These are phyloP conservation scores for Dolichoris vasculosae DNA, from an alignment of 1,140 invertebrate species.

Conservation along the genomic window DNA sequence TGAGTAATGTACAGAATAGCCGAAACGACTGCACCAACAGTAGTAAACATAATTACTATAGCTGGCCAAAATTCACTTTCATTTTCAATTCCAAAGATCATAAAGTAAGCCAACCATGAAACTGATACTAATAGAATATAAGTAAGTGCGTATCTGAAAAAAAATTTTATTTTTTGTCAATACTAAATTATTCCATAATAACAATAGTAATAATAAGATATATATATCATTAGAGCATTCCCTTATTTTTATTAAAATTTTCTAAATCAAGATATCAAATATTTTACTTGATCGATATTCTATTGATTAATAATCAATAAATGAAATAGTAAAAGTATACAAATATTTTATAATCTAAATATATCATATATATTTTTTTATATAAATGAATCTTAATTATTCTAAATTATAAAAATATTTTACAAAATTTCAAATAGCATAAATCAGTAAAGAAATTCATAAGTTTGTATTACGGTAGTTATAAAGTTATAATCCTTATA, in stretches of 20 bases:
- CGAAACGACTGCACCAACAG: constrained; percentile 76
- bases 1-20: constrained; percentile 80
- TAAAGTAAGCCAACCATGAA: constrained; percentile 77
- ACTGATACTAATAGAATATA: constrained; percentile 77
- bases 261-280: no score
- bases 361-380: no score
- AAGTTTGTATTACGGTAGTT: no score
- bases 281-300: no score
- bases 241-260: no score
- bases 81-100: constrained; percentile 69
- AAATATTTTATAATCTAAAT: no score
- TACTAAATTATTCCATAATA: no score
- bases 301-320: no score
- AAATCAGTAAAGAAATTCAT: not conserved
- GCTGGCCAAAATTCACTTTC: constrained; percentile 76
- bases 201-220: no score
- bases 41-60: constrained; percentile 77
- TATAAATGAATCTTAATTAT: not conserved
- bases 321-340: no score
- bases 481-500: not conserved
- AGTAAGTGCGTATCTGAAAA: constrained; percentile 77
- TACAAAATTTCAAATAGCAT: not conserved
- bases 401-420: not conserved
- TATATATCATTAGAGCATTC: no score
- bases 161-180: constrained; percentile 38